Percentiles rank a stretch among this genome's conserved stretches.
Conservation (phyloP, 1,140 invertebrate species). For the Aphelinus atriplicis region DNA sequence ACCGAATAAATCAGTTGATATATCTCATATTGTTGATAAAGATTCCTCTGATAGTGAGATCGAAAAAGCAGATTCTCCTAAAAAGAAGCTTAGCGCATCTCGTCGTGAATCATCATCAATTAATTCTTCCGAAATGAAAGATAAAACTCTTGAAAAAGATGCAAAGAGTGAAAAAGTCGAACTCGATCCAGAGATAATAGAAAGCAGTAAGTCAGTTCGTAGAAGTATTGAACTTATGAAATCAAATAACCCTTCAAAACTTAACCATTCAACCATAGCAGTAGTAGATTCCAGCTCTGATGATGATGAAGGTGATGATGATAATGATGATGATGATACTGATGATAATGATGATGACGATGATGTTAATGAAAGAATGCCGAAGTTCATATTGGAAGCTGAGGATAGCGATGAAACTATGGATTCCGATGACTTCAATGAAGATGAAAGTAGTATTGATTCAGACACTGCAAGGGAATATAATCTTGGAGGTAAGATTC, state of each 20-base stretch:
- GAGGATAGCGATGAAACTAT: not conserved
- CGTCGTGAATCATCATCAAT: no score
- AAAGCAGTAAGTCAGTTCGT: not conserved
- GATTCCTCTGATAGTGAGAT: not conserved
- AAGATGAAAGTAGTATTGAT: conserved; percentile 40
- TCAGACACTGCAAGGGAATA: conserved; percentile 54
- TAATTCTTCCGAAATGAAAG: no score
- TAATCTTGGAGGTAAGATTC: conserved; percentile 50
- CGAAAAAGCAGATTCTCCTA: not conserved
- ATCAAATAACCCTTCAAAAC: conserved; percentile 13
- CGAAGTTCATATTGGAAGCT: not conserved
- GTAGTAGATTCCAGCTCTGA: conserved; percentile 6
- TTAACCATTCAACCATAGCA: conserved; percentile 5
- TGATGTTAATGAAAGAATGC: conserved; percentile 38
- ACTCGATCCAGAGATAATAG: not conserved
- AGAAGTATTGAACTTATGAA: conserved; percentile 12
- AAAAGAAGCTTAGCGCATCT: no score
- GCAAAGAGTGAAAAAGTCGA: not conserved
- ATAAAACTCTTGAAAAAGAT: not conserved
- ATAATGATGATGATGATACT: not conserved
- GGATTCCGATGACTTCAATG: not conserved
- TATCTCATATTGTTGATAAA: no score
- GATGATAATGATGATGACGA: not conserved
- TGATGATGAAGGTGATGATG: not conserved
- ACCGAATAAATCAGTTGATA: not conserved